Base-by-base conservation (phyloP, 2,888 invertebrate species). In the Lordiphosa fenestrarum region DNA sequence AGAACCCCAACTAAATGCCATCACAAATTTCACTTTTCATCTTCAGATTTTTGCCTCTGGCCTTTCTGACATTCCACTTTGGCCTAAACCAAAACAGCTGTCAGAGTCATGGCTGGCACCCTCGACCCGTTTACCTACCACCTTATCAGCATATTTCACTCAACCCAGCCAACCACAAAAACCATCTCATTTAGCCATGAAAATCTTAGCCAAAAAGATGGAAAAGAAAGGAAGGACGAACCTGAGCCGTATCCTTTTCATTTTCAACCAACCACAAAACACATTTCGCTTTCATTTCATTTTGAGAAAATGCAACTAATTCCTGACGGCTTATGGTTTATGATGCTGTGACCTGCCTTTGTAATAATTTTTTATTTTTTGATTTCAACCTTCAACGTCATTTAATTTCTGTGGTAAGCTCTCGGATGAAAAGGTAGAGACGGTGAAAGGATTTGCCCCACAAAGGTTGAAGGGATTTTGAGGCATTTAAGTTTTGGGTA, bases 151-250 rank as follows among this genome's bases (percentile, higher is more conserved):
- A 51, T 66, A 58, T 68, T 59, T 42, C 59, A 51, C 61, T 62
- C 62, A 55, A 66, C 61, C 58, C 58, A 54, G 56, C 44, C 44
- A 60, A 81, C 76, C 76, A 81, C 82, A 76, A 59, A 76, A 84
- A 81, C 84, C 84, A 81, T 69, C 73, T 84, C 77, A 76, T 76
- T 84, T 76, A 81, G 73, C 84, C 82, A 76, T 81, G 70, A 66
- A 76, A 76, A 84, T 81, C 77, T 84, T 84, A 58, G 51, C 48
- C 53, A 53, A 59, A 60, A 42, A 33, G 48, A 41, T 37, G 38
- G 52, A 23, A 56, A n/a, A 42, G 42, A 41, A 30, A 36, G 33
- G 60, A 60, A 72, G 65, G 56, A 33, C 44, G 57, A 76, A 69
- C 69, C 77, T 81, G 60, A 57, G 49, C 73, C 73, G 69, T 76